Percentiles rank a stretch among this genome's conserved stretches.
Conservation (phyloP, 2,797 vertebrate species). For the Peromyscus melanophrys region DNA sequence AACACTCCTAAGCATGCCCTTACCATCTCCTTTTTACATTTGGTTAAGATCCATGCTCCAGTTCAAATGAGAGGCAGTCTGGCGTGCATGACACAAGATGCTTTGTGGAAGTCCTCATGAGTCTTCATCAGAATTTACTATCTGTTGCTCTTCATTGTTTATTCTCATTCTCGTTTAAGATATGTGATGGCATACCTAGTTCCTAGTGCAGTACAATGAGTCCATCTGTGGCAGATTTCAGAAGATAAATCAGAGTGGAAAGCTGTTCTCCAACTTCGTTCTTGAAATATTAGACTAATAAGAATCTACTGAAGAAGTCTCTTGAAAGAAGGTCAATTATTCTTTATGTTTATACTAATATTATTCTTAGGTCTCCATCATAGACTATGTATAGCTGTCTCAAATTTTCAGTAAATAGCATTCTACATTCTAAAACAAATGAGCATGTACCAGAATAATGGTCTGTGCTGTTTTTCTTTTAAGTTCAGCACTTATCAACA, state of each 20-base stretch:
- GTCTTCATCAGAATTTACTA: not conserved
- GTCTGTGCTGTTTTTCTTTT: not conserved
- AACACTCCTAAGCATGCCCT: not conserved
- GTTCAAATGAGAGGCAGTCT: not conserved
- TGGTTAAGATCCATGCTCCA: not conserved
- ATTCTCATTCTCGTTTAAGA: not conserved
- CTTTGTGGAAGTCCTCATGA: not conserved
- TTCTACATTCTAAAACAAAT: conserved; percentile 20
- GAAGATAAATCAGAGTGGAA: not conserved
- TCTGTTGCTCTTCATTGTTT: not conserved
- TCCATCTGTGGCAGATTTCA: not conserved
- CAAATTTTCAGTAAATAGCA: not conserved
- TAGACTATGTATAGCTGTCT: not conserved
- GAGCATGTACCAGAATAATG: not conserved
- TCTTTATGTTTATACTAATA: not conserved
- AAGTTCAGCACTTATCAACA: not conserved
- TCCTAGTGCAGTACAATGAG: not conserved
- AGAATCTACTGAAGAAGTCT: not conserved
- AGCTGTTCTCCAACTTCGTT: not conserved
- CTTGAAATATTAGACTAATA: not conserved
- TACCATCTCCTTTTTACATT: not conserved
- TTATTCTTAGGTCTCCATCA: not conserved
- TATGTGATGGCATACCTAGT: not conserved
- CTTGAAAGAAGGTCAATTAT: not conserved
- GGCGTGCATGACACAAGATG: not conserved